Conservation (phyloP, 2,113 vertebrate genomes). For the Heloderma charlesbogerti region DNA sequence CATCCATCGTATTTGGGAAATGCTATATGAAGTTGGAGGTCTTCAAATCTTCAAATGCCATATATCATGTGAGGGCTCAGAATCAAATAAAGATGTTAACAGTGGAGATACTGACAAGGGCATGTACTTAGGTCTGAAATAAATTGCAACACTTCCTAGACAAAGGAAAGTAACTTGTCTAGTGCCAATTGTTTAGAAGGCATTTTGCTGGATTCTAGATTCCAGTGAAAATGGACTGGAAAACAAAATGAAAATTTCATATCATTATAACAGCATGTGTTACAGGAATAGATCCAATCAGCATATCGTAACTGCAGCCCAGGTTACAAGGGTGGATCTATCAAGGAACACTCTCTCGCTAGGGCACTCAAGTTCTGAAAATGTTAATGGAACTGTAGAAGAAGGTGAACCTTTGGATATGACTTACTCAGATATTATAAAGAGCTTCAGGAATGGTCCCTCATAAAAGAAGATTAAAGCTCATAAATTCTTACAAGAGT, state of each 20-base stretch:
- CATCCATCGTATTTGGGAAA: constrained; percentile 36
- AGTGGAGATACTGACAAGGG: constrained; percentile 37
- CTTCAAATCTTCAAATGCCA: constrained; percentile 41
- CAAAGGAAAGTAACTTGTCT: constrained; percentile 22
- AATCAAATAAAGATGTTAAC: constrained; percentile 44
- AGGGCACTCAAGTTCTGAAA: constrained; percentile 65
- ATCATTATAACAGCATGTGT: neutral
- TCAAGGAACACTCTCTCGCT: constrained; percentile 50
- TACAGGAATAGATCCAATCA: constrained; percentile 7
- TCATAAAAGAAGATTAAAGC: constrained; percentile 78
- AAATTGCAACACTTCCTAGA: constrained; percentile 27
- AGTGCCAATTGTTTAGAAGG: constrained; percentile 10
- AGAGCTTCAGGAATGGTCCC: constrained; percentile 73
- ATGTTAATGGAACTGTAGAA: constrained; percentile 69
- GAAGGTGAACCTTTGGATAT: constrained; percentile 70
- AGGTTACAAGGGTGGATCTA: constrained; percentile 32
- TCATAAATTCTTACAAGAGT: constrained; percentile 76
- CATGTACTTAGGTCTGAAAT: constrained; percentile 12
- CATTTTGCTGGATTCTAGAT: constrained; percentile 28
- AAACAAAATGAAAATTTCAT: constrained; percentile 37
- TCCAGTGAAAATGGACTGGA: constrained; percentile 27
- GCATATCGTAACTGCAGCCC: constrained; percentile 2
- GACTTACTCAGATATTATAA: constrained; percentile 72
- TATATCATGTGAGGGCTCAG: constrained; percentile 34
- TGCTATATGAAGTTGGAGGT: constrained; percentile 54